These are phyloP conservation scores for Lathronympha strigana DNA, from an alignment of 2,888 invertebrate genomes.

Conservation along the genomic window DNA sequence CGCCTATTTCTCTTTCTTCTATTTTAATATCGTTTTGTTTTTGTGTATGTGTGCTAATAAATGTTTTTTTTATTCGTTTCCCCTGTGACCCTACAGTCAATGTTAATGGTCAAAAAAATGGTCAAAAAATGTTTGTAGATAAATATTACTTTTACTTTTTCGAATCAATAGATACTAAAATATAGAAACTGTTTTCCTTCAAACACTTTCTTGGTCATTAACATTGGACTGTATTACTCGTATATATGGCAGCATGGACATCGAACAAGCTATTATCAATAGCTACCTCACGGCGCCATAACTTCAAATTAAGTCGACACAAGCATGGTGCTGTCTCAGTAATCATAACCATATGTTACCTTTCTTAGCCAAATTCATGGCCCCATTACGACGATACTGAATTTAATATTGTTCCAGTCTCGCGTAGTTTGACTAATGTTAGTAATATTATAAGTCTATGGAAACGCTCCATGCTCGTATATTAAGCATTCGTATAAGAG, in stretches of 20 bases:
- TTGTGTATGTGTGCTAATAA: too few species aligned
- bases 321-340: constrained; percentile 12
- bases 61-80: too few species aligned
- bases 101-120: too few species aligned
- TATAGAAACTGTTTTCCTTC: too few species aligned
- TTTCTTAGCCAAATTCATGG: neutral
- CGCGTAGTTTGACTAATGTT: neutral
- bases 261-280: constrained; percentile 7
- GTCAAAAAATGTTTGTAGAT: too few species aligned
- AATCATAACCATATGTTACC: constrained; percentile 16
- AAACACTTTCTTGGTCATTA: constrained; percentile 2
- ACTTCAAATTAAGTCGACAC: constrained; percentile 33
- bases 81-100: too few species aligned
- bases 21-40: too few species aligned
- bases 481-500: too few species aligned
- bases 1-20: too few species aligned
- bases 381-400: neutral
- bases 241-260: neutral
- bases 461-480: neutral
- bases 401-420: neutral
- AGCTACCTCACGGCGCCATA: constrained; percentile 15
- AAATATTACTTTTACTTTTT: too few species aligned
- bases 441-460: neutral
- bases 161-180: too few species aligned
- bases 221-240: neutral